Percentiles rank a stretch among this genome's conserved stretches.
phyloP scores from a whole-genome alignment of 2,113 vertebrate species.

The Machaerirhynchus nigripectus region DNA sequence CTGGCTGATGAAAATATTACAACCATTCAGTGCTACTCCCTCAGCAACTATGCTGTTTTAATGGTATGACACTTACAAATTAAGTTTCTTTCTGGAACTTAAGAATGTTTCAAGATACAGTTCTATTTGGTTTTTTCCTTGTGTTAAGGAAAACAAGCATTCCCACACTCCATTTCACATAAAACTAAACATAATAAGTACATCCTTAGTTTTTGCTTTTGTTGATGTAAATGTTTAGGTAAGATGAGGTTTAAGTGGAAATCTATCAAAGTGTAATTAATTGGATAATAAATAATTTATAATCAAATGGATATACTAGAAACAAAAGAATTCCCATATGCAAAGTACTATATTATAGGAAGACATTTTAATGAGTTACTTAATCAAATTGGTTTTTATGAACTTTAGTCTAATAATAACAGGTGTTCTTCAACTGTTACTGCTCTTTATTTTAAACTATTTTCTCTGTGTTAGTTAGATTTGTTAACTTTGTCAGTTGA shows the following conservation, averaged over 20 bases:
- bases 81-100: not conserved
- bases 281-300: not conserved
- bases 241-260: not conserved
- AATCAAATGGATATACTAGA: not conserved
- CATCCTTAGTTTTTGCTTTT: not conserved
- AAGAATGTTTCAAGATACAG: not conserved
- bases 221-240: not conserved
- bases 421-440: not conserved
- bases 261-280: not conserved
- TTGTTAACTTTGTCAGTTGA: not conserved
- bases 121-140: not conserved
- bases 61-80: constrained; percentile 77
- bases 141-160: not conserved
- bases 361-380: not conserved
- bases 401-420: not conserved
- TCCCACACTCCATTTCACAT: not conserved
- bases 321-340: not conserved
- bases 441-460: not conserved
- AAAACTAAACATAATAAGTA: not conserved
- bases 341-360: not conserved
- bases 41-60: constrained; percentile 91
- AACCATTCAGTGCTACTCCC: constrained; percentile 88
- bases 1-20: constrained; percentile 90
- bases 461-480: not conserved
- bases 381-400: not conserved